Evolutionary conservation across 2,888 invertebrate genomes (phyloP), one percentile per base, ranked within the genome.

Genomic region (Ormyrus thymus): DNA sequence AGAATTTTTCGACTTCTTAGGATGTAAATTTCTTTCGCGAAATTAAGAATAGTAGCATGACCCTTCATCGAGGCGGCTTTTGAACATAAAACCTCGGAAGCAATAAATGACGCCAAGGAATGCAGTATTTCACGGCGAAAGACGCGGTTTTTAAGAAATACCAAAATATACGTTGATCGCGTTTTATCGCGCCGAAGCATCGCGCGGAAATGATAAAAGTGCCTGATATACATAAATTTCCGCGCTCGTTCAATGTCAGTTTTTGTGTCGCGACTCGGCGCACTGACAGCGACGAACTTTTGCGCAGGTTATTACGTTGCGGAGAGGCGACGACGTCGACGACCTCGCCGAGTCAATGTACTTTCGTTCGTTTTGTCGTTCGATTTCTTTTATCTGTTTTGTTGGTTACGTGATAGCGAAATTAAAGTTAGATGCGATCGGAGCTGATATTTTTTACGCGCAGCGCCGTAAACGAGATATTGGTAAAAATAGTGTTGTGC

Each of bases 291-390:
- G 56, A 48, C 69, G 15, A 13, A 50, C 11, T 15, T 53, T 43
- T 43, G 69, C 29, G 29, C 58, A 53, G 15, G 48, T 69, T 69
- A 58, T 69, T 58, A 13, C 15, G 15, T 15, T 53, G 55, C 29
- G 53, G 45, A 29, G 29, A 29, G 29, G 29, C 29, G 29, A 6
- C 64, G 64, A 45, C 43, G 66, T 43, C 66, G 53, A 53, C 66
- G 66, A 66, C 66, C 66, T 66, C 53, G 8, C 43, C 29, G 53
- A 15, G 66, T 66, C 66, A 66, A 66, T 55, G 66, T 11, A 66
- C 66, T 55, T 66, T 43, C 53, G 11, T 53, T 66, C 45, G 29
- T 55, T 66, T 55, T 1, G 29, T 66, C 45, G 29, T 55, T 66
- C 45, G 0, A n/a, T n/a, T 66, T 43, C 11, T 66, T 43, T 43